Evolutionary conservation across 2,797 vertebrate species (phyloP).

Genomic region (Sebastes oblongus): DNA sequence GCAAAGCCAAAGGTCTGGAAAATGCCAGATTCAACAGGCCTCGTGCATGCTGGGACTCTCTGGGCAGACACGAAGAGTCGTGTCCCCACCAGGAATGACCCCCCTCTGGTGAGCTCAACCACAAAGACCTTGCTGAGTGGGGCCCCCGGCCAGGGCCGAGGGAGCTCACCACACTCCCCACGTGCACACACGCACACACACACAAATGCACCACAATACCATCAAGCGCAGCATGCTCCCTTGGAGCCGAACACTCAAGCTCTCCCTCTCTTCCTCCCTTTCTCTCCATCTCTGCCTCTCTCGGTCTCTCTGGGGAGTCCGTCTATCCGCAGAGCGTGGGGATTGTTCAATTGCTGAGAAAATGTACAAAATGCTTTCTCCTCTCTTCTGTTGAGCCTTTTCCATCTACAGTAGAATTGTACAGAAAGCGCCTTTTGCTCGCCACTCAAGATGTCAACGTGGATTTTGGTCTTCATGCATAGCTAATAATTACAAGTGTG

Average conservation of each 20-base stretch:
- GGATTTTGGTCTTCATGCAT: slow-evolving; percentile 94
- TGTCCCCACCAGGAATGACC: slow-evolving; percentile 73
- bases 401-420: slow-evolving; percentile 79
- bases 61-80: slow-evolving; percentile 41
- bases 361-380: slow-evolving; percentile 95
- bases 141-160: slow-evolving; percentile 66
- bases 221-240: slow-evolving; percentile 73
- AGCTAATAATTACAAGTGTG: slow-evolving; percentile 93
- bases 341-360: slow-evolving; percentile 97
- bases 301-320: slow-evolving; percentile 91
- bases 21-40: slow-evolving; percentile 62
- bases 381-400: slow-evolving; percentile 66
- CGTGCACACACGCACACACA: slow-evolving; percentile 24
- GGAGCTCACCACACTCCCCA: slow-evolving; percentile 66
- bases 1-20: slow-evolving; percentile 40
- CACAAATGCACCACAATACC: slow-evolving; percentile 72
- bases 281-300: slow-evolving; percentile 77
- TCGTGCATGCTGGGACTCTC: slow-evolving; percentile 42
- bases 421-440: slow-evolving; percentile 91
- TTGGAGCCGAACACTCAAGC: slow-evolving; percentile 70
- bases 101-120: slow-evolving; percentile 66
- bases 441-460: slow-evolving; percentile 93
- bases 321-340: slow-evolving; percentile 89
- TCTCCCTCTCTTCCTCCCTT: slow-evolving; percentile 65
- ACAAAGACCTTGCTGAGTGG: slow-evolving; percentile 71